A percentile compares a stretch with the other conserved stretches of the same genome.
phyloP scores from a whole-genome alignment of 2,888 invertebrate genomes.

The Uropetala carovei region DNA sequence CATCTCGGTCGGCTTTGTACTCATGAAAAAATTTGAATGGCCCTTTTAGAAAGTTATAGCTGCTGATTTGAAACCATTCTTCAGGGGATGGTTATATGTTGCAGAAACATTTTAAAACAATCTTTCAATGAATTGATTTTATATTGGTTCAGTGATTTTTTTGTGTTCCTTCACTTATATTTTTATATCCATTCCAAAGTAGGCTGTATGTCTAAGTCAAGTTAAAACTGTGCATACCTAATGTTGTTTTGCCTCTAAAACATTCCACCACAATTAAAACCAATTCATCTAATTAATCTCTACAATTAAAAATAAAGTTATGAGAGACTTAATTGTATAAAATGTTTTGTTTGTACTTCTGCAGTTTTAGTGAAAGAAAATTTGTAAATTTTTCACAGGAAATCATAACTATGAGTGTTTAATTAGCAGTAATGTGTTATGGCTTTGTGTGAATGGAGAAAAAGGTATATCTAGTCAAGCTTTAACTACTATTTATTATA shows the following conservation, averaged over 20 bases:
- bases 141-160: constrained; percentile 37
- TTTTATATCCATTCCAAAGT: constrained; percentile 50
- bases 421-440: constrained; percentile 25
- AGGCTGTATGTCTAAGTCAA: constrained; percentile 23
- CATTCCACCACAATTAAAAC: constrained; percentile 17
- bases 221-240: constrained; percentile 31
- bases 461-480: constrained; percentile 55
- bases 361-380: background rate
- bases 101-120: background rate
- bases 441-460: constrained; percentile 9
- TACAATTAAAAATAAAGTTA: background rate
- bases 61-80: background rate
- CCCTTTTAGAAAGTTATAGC: background rate
- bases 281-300: background rate
- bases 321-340: background rate
- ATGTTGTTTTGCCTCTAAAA: background rate
- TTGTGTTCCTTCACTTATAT: constrained; percentile 18
- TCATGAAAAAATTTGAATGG: background rate
- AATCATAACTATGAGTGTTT: constrained; percentile 22
- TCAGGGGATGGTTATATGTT: background rate
- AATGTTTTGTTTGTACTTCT: constrained; percentile 13
- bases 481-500: constrained; percentile 55
- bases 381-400: constrained; percentile 11
- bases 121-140: constrained; percentile 2
- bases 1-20: background rate